Evolutionary conservation across 2,113 vertebrate genomes (phyloP), one percentile per base, ranked within the genome.

Genomic region (Gallinago undulata): DNA sequence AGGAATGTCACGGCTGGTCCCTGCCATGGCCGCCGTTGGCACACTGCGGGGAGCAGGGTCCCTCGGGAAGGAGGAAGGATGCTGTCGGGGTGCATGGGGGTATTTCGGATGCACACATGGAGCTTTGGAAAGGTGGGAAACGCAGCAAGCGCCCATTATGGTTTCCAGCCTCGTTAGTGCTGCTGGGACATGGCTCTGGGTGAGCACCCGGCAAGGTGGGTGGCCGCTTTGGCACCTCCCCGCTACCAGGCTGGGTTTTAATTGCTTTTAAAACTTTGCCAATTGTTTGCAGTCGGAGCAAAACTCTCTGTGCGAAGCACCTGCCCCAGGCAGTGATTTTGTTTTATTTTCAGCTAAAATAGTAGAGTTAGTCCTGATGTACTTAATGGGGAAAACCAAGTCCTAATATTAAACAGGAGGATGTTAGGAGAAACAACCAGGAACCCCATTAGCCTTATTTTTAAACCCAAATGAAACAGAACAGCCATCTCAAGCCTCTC

Each of bases 141-240:
- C 0, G 2, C 43, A 79, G 63, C 30, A 6, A 31, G n/a, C 0
- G 1, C 74, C 2, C 3, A 19, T 19, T 21, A 5, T 1, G 1
- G 50, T 30, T 28, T 11, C 60, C 60, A n/a, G 41, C 55, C 73
- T 43, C 1, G 4, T 15, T 18, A 39, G 53, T 0, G 14, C 41
- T 5, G 64, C 66, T 13, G n/a, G 5, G 3, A 7, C 1, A 6
- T 10, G 1, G 51, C 5, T 62, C 18, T 60, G 0, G 5, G 70
- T 12, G 63, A 1, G 0, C 23, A 4, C 63, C 68, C 55, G 73
- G 73, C 62, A 0, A 84, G 92, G n/a, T 84, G 92, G 88, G 92
- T 85, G 92, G 92, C 87, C 89, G 28, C 47, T 56, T 33, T 27
- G 72, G 89, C 89, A 91, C 76, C 73, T 69, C 39, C 75, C 12